These are phyloP conservation scores for Nesidiocoris tenuis DNA, from an alignment of 2,888 invertebrate species.

Conservation along the genomic window DNA sequence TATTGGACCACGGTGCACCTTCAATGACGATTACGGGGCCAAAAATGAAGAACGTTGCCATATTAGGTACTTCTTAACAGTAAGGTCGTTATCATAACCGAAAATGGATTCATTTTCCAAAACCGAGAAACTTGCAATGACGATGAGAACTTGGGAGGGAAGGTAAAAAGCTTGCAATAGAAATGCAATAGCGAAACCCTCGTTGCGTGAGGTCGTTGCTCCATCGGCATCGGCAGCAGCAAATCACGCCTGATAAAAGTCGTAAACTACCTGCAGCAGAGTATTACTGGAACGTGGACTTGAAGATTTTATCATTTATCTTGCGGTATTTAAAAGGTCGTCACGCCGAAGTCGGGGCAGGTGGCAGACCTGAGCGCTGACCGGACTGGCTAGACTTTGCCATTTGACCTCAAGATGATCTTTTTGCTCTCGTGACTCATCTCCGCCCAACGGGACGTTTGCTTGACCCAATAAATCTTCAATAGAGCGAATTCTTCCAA, in stretches of 20 bases:
- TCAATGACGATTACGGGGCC: too few relatives aligned
- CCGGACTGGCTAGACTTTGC: not conserved
- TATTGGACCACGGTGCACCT: too few relatives aligned
- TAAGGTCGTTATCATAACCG: too few relatives aligned
- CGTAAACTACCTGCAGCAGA: not conserved
- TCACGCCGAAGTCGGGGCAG: not conserved
- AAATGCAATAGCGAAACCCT: too few relatives aligned
- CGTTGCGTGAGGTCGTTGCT: not conserved
- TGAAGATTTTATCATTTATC: not conserved
- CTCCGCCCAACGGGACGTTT: not conserved
- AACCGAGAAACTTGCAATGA: too few relatives aligned
- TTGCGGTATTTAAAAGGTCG: conserved; percentile 6
- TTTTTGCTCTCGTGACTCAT: not conserved
- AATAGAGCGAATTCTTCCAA: too few relatives aligned
- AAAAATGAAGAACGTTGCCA: too few relatives aligned
- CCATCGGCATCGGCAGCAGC: not conserved
- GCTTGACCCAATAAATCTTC: not conserved
- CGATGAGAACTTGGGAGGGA: too few relatives aligned
- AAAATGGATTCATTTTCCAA: too few relatives aligned
- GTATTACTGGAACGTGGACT: not conserved
- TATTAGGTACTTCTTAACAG: too few relatives aligned
- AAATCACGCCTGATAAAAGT: too few relatives aligned
- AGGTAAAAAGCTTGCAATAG: too few relatives aligned
- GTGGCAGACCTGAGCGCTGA: not conserved
- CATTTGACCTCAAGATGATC: not conserved